phyloP scores from a whole-genome alignment of 2,888 invertebrate species.

The Poecilobothrus nobilitatus region DNA sequence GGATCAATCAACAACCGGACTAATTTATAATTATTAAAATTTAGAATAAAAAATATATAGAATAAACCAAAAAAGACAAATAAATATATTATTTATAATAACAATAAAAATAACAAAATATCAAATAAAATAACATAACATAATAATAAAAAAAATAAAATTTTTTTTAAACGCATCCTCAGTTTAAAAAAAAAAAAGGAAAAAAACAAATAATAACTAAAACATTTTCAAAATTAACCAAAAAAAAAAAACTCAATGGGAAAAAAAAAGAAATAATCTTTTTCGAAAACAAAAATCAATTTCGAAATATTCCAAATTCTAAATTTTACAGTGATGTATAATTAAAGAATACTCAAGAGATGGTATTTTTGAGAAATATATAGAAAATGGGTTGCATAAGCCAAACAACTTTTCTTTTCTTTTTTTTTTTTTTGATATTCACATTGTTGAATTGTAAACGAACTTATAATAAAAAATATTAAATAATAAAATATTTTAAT shows the following conservation, averaged over 20 bases:
- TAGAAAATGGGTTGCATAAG: constrained; percentile 5
- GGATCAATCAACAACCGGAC: background rate
- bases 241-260: background rate
- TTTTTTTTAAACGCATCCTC: background rate
- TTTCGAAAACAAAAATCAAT: background rate
- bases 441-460: background rate
- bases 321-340: constrained; percentile 8
- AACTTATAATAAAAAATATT: background rate
- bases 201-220: too few species aligned
- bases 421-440: too few species aligned
- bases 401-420: background rate
- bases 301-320: constrained; percentile 3
- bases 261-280: background rate
- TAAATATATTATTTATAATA: too few species aligned
- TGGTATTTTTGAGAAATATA: background rate
- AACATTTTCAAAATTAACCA: background rate
- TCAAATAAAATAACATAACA: background rate
- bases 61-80: background rate
- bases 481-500: background rate
- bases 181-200: background rate
- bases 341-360: constrained; percentile 7
- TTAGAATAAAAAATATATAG: background rate
- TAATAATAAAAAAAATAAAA: too few species aligned
- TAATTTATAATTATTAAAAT: background rate
- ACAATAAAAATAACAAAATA: too few species aligned